These are phyloP conservation scores for Drosophila elegans DNA, from an alignment of 1,140 invertebrate genomes.

Conservation along the genomic window DNA sequence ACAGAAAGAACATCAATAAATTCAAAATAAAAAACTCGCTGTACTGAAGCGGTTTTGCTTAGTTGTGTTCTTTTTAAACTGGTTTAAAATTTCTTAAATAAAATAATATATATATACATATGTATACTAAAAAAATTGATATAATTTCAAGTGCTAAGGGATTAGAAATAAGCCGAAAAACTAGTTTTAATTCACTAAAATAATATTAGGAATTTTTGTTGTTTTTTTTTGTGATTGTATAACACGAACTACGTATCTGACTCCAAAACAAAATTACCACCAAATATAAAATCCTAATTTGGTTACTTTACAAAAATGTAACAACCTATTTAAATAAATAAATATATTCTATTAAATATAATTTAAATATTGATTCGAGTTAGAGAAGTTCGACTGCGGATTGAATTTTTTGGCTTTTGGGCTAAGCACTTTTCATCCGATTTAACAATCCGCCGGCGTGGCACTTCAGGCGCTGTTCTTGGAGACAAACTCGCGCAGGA, in stretches of 20 bases:
- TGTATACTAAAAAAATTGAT: too few relatives aligned
- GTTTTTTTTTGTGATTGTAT: too few relatives aligned
- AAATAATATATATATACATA: too few relatives aligned
- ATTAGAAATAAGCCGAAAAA: not conserved
- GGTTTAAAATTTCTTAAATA: not conserved
- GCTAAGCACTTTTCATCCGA: conserved; percentile 5
- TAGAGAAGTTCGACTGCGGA: conserved; percentile 20
- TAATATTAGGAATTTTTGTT: not conserved
- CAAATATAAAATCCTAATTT: conserved; percentile 6
- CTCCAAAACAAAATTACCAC: not conserved
- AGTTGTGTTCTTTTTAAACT: too few relatives aligned
- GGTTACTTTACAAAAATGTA: not conserved
- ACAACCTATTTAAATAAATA: conserved; percentile 7
- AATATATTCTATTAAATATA: conserved; percentile 5
- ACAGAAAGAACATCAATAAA: too few relatives aligned
- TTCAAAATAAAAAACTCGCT: too few relatives aligned
- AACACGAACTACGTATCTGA: not conserved
- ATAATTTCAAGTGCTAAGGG: too few relatives aligned
- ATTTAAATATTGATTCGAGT: not conserved
- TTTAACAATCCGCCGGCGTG: conserved; percentile 14
- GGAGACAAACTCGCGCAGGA: conserved; percentile 94
- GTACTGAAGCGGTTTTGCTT: too few relatives aligned
- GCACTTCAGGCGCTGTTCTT: conserved; percentile 80
- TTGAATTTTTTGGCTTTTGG: conserved; percentile 4
- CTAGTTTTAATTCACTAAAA: not conserved